Percentiles rank a stretch among this genome's conserved stretches.
Conservation (phyloP, 2,797 vertebrate genomes). For the Trematomus bernacchii region DNA sequence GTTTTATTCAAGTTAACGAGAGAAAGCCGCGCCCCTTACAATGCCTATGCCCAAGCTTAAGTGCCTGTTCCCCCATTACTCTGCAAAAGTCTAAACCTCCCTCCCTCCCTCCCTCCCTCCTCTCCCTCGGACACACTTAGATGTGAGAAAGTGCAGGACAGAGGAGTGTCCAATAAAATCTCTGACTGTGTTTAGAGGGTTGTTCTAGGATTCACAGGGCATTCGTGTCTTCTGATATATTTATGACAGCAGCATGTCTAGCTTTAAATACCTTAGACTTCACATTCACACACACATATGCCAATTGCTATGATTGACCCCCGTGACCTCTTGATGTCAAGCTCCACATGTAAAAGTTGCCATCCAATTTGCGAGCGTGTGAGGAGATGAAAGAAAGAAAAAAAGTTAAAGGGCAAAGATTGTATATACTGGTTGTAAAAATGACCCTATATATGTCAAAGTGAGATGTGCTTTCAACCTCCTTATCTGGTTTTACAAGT, state of each 20-base stretch:
- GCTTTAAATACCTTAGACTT: slow-evolving; percentile 52
- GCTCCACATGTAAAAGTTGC: slow-evolving; percentile 63
- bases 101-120: slow-evolving; percentile 27
- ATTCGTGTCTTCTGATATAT: slow-evolving; percentile 55
- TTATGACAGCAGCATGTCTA: slow-evolving; percentile 58
- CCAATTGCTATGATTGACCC: slow-evolving; percentile 53
- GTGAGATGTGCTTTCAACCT: slow-evolving; percentile 66
- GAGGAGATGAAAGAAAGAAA: slow-evolving; percentile 60
- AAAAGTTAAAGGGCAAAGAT: slow-evolving; percentile 69
- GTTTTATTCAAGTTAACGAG: slow-evolving; percentile 82
- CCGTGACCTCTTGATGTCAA: slow-evolving; percentile 56
- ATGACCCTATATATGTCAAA: slow-evolving; percentile 70
- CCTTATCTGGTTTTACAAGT: slow-evolving; percentile 77
- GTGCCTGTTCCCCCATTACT: slow-evolving; percentile 77
- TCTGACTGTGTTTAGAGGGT: slow-evolving; percentile 19
- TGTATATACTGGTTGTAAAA: slow-evolving; percentile 77
- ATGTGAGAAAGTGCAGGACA: slow-evolving; percentile 40
- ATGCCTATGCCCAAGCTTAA: slow-evolving; percentile 71
- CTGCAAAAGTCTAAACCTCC: slow-evolving; percentile 75
- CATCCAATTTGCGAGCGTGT: slow-evolving; percentile 63
- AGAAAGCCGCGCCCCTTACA: slow-evolving; percentile 67
- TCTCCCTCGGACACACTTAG: slow-evolving; percentile 14
- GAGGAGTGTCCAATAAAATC: slow-evolving; percentile 59
- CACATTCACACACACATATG: slow-evolving; percentile 15
- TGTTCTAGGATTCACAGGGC: slow-evolving; percentile 34